Evolutionary conservation across 1,140 invertebrate genomes (phyloP), one percentile per base, ranked within the genome.

Genomic region (Eufriesea mexicana): DNA sequence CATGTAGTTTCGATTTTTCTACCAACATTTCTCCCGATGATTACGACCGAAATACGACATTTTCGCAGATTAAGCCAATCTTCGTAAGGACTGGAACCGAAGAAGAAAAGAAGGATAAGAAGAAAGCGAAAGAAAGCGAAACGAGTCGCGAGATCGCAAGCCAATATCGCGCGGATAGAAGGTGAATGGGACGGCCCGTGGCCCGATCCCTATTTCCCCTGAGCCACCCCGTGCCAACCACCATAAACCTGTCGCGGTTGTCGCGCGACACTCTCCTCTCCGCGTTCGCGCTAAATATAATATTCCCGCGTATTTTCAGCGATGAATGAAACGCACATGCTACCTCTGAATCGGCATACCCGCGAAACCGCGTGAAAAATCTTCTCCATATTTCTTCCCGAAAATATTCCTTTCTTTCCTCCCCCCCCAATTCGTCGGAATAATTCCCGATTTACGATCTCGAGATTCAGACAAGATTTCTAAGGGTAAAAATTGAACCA

Each of bases 251-350:
- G 68, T 84, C 83, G 54, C 28, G 62, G 23, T 35, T 73, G 35
- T 57, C 68, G 70, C 62, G 47, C 51, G 67, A 62, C 47, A 62
- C 67, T 61, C 67, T 51, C 70, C 49, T 62, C 62, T 61, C n/a
- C 57, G n/a, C 76, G 20, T 72, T 18, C 59, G 18, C 66, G 61
- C 80, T 84, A 86, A 84, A 84, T 86, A 86, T 86, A 85, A 85
- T 85, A 67, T 85, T 85, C 66, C 47, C 47, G 74, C 35, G 73
- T 85, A 85, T 85, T 85, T 83, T 77, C 84, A 83, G 80, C 80
- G 74, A 85, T 85, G 84, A 85, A 85, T 85, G 84, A 83, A 85
- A 83, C 59, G 25, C 25, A 71, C 51, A 82, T 12, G 20, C 54
- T 18, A 20, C 23, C 9, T 8, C 9, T 25, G 62, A 55, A 80